Percentiles rank a stretch among this genome's conserved stretches.
Conservation (phyloP, 2,113 vertebrate species). For the Rhinoptilus africanus region DNA sequence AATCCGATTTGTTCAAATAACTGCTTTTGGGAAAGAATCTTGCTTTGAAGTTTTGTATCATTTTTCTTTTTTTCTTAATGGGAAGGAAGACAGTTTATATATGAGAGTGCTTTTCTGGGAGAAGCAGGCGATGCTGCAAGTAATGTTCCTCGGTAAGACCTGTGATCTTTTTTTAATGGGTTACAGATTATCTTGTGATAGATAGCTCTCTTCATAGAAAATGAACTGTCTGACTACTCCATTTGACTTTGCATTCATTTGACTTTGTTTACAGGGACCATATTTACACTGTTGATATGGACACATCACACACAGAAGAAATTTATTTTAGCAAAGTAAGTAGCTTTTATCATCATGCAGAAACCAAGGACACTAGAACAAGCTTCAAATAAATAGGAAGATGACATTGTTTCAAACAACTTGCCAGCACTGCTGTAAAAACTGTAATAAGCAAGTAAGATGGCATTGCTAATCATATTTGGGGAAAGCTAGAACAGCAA, state of each 20-base stretch:
- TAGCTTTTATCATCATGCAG: constrained; percentile 56
- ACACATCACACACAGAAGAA: constrained; percentile 89
- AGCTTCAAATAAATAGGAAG: neutral
- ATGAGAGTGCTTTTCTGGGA: neutral
- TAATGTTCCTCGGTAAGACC: neutral
- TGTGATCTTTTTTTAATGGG: neutral
- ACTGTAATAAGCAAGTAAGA: constrained; percentile 9
- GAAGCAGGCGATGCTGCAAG: neutral
- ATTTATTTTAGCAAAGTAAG: constrained; percentile 99
- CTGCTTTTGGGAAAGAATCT: neutral
- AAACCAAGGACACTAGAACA: constrained; percentile 5
- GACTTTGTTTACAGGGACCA: constrained; percentile 88
- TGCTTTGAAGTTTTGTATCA: neutral
- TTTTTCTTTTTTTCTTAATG: neutral
- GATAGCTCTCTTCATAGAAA: neutral
- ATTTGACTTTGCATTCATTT: constrained; percentile 50
- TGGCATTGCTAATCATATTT: constrained; percentile 17
- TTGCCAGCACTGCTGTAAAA: neutral
- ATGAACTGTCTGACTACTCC: neutral
- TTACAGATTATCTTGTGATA: neutral
- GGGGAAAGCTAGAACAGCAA: neutral
- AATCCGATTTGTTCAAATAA: neutral
- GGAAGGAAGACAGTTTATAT: neutral
- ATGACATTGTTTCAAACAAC: neutral
- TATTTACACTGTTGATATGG: constrained; percentile 97